phyloP scores from a whole-genome alignment of 35 echinoderm and acorn worm genomes.

The Chiridota heheva region DNA sequence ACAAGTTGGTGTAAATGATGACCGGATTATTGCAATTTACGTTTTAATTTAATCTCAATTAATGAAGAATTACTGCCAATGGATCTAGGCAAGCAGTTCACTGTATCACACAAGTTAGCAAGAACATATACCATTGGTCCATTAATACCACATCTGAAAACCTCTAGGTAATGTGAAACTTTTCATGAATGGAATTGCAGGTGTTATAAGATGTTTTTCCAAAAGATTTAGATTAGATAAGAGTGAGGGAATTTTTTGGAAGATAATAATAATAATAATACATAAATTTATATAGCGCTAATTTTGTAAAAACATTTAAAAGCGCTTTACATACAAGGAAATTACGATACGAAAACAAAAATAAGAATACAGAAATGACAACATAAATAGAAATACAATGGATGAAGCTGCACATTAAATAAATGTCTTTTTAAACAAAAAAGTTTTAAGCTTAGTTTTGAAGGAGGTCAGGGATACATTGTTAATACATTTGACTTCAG shows the following conservation, averaged over 20 bases:
- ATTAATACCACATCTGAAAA: constrained; percentile 18
- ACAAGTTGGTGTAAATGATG: constrained; percentile 27
- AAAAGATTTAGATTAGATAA: constrained; percentile 12
- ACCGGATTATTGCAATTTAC: constrained; percentile 22
- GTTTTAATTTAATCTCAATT: constrained; percentile 16
- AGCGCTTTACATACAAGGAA: too few relatives aligned
- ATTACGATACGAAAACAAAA: too few relatives aligned
- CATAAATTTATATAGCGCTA: too few relatives aligned
- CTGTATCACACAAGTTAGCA: constrained; percentile 14
- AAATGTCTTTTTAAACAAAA: too few relatives aligned
- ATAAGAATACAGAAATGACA: too few relatives aligned
- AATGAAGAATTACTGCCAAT: not conserved
- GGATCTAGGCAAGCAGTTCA: constrained; percentile 6
- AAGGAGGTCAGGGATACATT: too few relatives aligned
- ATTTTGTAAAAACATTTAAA: too few relatives aligned
- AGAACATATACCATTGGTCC: constrained; percentile 14
- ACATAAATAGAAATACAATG: too few relatives aligned
- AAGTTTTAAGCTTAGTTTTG: too few relatives aligned
- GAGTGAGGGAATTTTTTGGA: constrained; percentile 1
- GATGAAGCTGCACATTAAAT: too few relatives aligned
- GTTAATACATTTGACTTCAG: too few relatives aligned
- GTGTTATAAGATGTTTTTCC: not conserved
- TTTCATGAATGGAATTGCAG: constrained; percentile 21
- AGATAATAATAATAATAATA: too few relatives aligned
- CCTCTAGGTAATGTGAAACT: constrained; percentile 1